Evolutionary conservation across 1,140 invertebrate species (phyloP), one percentile per base, ranked within the genome.

Genomic region (Drosophila paulistorum): DNA sequence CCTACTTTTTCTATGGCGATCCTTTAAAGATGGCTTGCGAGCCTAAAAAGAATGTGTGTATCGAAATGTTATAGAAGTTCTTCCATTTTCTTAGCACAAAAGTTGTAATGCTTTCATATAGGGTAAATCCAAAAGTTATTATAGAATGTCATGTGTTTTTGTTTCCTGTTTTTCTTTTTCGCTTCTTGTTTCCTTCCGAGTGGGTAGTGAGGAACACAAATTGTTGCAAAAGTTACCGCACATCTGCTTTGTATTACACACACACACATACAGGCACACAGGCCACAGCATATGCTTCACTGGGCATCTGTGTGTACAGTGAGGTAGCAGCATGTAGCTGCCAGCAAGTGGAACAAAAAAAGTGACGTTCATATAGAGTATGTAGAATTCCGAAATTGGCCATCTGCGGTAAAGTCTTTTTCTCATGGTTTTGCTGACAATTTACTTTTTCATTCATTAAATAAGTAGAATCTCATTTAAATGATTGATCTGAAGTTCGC

Each of bases 181-280:
- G 9, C 41, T 45, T 30, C 37, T 74, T 10, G 1, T 37, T 37
- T 10, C 35, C 11, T 37, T 37, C 10, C 35, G 59, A 62, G 67
- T 57, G 65, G n/a, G n/a, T 9, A 20, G 7, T 7, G 45, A 9
- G 23, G 10, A 30, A 26, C 30, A 11, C 65, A 62, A 35, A 13
- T 30, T 42, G 45, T 20, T 57, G 45, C 20, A 58, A 62, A 69
- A 60, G 45, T 71, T 74, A 39, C n/a, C 39, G 45, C 45, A 13
- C 72, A 71, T 71, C 71, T 74, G 75, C 48, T 57, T 14, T 55
- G 7, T 66, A 33, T 61, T 63, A 64, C 63, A 66, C 61, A 67
- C 30, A 39, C n/a, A 20, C 55, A 39, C 42, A 51, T 3, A 58
- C 5, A 61, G 33, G 48, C 20, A 62, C 51, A 26, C 11, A 11